phyloP scores from a whole-genome alignment of 2,113 vertebrate species.

The Pyxicephalus adspersus region DNA sequence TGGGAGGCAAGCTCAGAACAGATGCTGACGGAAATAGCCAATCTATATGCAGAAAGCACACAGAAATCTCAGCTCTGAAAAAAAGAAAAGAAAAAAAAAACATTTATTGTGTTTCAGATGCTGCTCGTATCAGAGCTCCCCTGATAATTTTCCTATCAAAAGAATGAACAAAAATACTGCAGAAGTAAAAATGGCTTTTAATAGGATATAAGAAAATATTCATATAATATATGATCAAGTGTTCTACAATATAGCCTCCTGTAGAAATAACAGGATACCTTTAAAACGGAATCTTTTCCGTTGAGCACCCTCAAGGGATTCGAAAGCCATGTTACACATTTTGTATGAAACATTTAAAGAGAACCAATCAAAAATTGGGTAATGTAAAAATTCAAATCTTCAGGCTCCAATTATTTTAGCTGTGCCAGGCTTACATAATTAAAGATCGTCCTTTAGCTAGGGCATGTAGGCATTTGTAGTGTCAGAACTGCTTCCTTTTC shows the following conservation, averaged over 20 bases:
- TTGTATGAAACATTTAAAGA: too few species aligned
- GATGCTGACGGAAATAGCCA: conserved; percentile 48
- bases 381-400: too few species aligned
- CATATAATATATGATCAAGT: neutral
- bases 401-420: too few species aligned
- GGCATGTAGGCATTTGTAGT: too few species aligned
- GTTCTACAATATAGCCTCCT: neutral
- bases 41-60: conserved; percentile 45
- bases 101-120: conserved; percentile 25
- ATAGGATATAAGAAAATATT: neutral
- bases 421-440: too few species aligned
- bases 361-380: too few species aligned
- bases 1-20: conserved; percentile 49
- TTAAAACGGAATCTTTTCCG: too few species aligned
- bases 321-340: too few species aligned
- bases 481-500: too few species aligned
- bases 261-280: too few species aligned
- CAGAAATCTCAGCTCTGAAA: conserved; percentile 26
- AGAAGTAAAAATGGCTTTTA: neutral
- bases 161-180: neutral
- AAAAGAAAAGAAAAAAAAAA: conserved; percentile 1
- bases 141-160: neutral
- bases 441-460: too few species aligned
- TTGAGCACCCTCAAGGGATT: too few species aligned
- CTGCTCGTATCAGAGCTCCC: neutral